phyloP scores from a whole-genome alignment of 2,113 vertebrate species.

The Pomatostomus ruficeps region DNA sequence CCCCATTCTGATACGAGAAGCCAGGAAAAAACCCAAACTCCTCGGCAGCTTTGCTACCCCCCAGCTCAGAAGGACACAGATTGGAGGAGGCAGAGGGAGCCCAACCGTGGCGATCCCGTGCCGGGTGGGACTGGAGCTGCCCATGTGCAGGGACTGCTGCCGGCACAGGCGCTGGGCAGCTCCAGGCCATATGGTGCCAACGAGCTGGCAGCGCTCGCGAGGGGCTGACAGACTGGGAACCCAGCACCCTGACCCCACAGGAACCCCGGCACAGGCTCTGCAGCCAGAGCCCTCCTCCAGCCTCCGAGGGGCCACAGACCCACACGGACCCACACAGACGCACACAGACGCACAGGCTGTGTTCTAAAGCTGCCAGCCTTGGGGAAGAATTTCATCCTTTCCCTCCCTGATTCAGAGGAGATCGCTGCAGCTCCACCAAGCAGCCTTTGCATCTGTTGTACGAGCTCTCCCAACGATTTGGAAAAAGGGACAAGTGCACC shows the following conservation, averaged over 20 bases:
- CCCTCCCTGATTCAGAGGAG: not conserved
- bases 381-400: not conserved
- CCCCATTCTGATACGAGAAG: not conserved
- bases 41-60: not conserved
- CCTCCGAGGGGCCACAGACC: not conserved
- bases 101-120: not conserved
- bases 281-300: not conserved
- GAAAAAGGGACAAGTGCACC: not conserved
- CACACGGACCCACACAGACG: not conserved
- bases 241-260: not conserved
- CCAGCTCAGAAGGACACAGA: not conserved
- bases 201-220: accelerated
- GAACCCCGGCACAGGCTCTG: not conserved
- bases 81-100: not conserved
- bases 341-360: not conserved
- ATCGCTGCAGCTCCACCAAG: not conserved
- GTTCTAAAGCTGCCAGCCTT: not conserved
- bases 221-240: not conserved
- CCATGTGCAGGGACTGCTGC: not conserved
- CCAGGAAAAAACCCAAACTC: not conserved
- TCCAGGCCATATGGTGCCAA: not conserved
- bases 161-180: not conserved
- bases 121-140: accelerated
- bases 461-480: not conserved
- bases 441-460: not conserved